Percentiles rank a stretch among this genome's conserved stretches.
Evolutionary conservation across 2,113 vertebrate genomes (phyloP).

Genomic region (Mustelus asterias): DNA sequence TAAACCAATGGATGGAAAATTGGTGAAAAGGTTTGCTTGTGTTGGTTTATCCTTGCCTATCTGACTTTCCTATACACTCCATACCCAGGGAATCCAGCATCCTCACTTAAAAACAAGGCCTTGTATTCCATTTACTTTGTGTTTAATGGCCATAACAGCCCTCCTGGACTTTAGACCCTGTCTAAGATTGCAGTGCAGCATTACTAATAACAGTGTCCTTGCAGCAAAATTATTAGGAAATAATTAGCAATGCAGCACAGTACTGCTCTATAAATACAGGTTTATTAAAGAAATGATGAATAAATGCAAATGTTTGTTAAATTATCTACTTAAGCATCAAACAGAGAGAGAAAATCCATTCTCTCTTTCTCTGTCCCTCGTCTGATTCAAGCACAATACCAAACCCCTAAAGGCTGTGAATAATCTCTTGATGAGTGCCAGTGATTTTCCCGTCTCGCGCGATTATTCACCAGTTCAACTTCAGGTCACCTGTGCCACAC

Average conservation of each 20-base stretch:
- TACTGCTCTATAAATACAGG: not conserved
- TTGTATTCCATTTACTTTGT: no score
- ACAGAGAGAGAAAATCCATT: conserved; percentile 24
- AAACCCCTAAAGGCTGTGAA: conserved; percentile 4
- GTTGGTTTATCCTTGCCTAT: not conserved
- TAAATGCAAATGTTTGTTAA: not conserved
- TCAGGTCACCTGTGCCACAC: conserved; percentile 6
- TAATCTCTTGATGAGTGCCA: not conserved
- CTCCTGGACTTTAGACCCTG: not conserved
- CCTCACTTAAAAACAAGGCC: not conserved
- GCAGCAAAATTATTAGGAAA: no score
- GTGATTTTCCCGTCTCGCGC: not conserved
- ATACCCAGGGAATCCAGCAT: not conserved
- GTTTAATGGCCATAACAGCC: not conserved
- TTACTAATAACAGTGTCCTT: not conserved
- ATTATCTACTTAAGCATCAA: conserved; percentile 17
- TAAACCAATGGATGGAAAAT: not conserved
- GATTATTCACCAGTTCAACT: conserved; percentile 32
- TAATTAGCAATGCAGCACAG: conserved; percentile 21
- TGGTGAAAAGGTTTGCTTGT: not conserved
- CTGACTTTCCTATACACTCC: not conserved
- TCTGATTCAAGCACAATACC: not conserved
- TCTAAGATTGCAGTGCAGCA: not conserved
- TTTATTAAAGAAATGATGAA: conserved; percentile 5
- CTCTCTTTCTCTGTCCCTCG: not conserved